Evolutionary conservation across 2,797 vertebrate genomes (phyloP).

Genomic region (Micropoecilia bifurca): DNA sequence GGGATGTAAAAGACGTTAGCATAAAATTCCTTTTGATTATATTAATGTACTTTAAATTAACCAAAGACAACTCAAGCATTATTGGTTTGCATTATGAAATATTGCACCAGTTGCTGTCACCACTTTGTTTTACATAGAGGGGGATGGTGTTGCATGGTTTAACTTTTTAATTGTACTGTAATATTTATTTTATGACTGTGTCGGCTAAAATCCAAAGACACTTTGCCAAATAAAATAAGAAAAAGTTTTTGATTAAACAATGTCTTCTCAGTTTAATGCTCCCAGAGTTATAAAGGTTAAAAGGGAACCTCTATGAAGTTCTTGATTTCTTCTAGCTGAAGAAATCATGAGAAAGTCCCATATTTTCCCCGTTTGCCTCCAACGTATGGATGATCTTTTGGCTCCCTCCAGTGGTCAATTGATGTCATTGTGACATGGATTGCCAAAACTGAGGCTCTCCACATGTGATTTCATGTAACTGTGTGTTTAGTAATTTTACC

Average conservation of each 20-base stretch:
- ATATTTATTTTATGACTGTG: conserved; percentile 38
- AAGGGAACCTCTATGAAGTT: not conserved
- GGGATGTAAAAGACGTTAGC: conserved; percentile 14
- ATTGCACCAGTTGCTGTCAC: conserved; percentile 15
- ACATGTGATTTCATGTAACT: not conserved
- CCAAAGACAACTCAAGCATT: conserved; percentile 5
- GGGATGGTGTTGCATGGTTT: conserved; percentile 27
- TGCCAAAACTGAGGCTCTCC: not conserved
- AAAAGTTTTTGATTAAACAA: conserved; percentile 41
- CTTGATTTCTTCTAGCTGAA: not conserved
- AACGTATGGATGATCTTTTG: conserved; percentile 15
- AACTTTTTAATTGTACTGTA: conserved; percentile 43
- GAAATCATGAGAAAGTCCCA: not conserved
- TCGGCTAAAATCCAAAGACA: conserved; percentile 31
- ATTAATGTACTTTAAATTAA: conserved; percentile 50
- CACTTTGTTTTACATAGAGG: conserved; percentile 36
- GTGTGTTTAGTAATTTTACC: too few species aligned
- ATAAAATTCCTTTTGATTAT: conserved; percentile 34
- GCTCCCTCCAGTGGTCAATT: conserved; percentile 44
- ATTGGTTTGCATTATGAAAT: conserved; percentile 2
- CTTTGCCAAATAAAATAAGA: conserved; percentile 52
- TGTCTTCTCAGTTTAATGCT: not conserved
- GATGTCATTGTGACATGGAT: conserved; percentile 20
- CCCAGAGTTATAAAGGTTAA: not conserved
- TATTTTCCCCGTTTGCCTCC: not conserved